Evolutionary conservation across 2,113 vertebrate species (phyloP), one percentile per base, ranked within the genome.

Genomic region (Arenaria interpres): DNA sequence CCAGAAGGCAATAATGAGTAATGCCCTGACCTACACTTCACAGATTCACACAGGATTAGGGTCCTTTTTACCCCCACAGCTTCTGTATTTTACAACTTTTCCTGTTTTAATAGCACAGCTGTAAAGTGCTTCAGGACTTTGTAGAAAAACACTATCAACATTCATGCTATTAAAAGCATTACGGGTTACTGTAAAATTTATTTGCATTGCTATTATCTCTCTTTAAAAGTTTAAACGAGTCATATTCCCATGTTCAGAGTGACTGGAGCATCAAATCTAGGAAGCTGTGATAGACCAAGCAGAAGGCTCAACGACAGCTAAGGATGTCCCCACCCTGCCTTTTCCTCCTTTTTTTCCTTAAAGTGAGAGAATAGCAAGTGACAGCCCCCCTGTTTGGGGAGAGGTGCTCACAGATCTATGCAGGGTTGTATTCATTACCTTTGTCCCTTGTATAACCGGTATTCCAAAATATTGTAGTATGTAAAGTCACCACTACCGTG

Each of bases 131-230:
- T 77, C 4, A 4, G 82, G 95, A 97, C 71, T 96, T 91, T 25
- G 39, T 62, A 94, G 90, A 63, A 97, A 95, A 96, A 96, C 77
- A 71, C 62, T 89, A 79, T 96, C 91, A 97, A 97, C 94, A 89
- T 77, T 88, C 62, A 92, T 50, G 90, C 56, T 96, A 87, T 94
- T 96, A 96, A 87, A 97, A 96, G 71, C 90, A 80, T 96, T 98
- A 95, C 13, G 19, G 62, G 82, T 57, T 96, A 90, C 75, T 90
- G 60, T 96, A 97, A 97, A 97, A 97, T 95, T 95, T 93, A 94
- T 96, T 96, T 97, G 81, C 57, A 48, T 69, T 89, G 93, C 66
- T 74, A 87, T 74, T 96, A 79, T 89, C 75, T 37, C 60, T 84
- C 53, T 71, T 83, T 90, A 96, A 96, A 94, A 64, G n/a, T 73